Evolutionary conservation across 2,113 vertebrate species (phyloP).

Genomic region (Neotoma lepida): DNA sequence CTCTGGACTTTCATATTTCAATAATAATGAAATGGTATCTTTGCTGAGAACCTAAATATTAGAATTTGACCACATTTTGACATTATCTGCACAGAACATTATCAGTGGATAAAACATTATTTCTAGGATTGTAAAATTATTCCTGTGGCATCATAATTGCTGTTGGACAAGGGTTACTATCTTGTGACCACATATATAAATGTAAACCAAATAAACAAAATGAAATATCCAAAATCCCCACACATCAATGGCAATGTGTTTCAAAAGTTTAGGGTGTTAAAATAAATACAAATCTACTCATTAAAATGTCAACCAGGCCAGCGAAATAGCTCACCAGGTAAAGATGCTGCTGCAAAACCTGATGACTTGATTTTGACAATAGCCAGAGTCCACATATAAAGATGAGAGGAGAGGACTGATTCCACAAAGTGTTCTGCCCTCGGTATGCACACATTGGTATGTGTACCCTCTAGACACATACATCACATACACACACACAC

Average conservation of each 20-base stretch:
- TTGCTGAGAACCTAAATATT: neutral
- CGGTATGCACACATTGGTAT: neutral
- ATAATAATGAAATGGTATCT: neutral
- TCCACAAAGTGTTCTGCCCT: neutral
- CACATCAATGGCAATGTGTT: neutral
- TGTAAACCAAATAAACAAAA: conserved; percentile 51
- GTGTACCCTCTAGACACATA: neutral
- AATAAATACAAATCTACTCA: neutral
- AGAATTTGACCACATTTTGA: neutral
- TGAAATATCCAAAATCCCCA: neutral
- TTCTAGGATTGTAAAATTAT: neutral
- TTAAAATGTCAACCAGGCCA: neutral
- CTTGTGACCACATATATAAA: neutral
- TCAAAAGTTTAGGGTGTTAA: neutral
- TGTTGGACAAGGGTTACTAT: neutral
- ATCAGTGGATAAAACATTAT: neutral
- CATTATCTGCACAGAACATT: neutral
- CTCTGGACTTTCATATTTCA: neutral
- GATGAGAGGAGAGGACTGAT: neutral
- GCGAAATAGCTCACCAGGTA: neutral
- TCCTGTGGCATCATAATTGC: neutral
- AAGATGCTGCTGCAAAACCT: neutral
- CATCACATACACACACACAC: neutral
- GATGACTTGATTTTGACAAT: neutral
- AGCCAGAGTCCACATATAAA: neutral